Evolutionary conservation across 2,888 invertebrate species (phyloP).

Genomic region (Heteromurus nitidus): DNA sequence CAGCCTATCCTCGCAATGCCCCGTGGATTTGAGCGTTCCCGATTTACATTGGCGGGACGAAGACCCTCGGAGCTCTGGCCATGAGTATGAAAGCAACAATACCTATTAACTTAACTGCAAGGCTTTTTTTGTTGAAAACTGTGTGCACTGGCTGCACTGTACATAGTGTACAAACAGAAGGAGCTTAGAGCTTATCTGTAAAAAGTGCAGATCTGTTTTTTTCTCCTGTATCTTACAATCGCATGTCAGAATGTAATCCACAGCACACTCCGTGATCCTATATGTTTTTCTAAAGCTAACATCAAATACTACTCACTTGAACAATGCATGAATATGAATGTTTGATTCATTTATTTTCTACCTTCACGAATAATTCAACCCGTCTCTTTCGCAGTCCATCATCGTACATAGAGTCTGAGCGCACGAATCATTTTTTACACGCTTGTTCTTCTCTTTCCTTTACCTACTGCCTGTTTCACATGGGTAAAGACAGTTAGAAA

Average conservation of each 20-base stretch:
- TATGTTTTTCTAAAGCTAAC: neutral
- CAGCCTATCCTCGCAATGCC: neutral
- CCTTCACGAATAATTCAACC: neutral
- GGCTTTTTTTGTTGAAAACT: no score
- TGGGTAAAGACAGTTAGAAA: constrained; percentile 55
- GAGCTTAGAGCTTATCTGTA: neutral
- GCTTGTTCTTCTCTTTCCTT: neutral
- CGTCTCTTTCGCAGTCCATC: neutral
- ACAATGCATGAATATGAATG: neutral
- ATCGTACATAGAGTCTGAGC: neutral
- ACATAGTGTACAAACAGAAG: no score
- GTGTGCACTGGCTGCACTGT: no score
- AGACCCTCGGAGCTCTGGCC: neutral
- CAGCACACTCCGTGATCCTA: neutral
- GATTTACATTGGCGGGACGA: neutral
- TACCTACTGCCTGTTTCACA: constrained; percentile 47
- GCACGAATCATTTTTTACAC: neutral
- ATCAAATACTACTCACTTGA: neutral
- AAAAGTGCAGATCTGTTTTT: neutral
- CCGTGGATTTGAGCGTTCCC: neutral
- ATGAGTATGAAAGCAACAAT: neutral
- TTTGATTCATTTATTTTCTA: constrained; percentile 14
- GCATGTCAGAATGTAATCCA: constrained; percentile 9
- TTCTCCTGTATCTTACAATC: neutral
- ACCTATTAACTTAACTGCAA: neutral